Conservation (phyloP, 2,113 vertebrate species). For the Tautogolabrus adspersus region DNA sequence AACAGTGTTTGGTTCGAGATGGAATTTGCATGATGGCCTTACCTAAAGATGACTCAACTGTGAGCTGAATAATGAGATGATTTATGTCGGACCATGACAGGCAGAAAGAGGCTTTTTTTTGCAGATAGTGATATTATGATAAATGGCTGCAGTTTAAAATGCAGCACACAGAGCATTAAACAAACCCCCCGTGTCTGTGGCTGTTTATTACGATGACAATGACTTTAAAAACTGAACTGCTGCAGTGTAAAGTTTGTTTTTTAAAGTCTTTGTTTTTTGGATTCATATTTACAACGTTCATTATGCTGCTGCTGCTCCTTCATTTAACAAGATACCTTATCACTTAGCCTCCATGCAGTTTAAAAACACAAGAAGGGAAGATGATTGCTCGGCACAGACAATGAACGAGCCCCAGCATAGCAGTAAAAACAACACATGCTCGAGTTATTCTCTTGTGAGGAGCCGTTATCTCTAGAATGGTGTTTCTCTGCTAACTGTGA, state of each 20-base stretch:
- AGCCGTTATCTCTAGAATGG: neutral
- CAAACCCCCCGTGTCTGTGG: neutral
- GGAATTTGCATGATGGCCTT: conserved; percentile 21
- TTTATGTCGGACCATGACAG: neutral
- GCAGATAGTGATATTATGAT: neutral
- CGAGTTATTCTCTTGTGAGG: neutral
- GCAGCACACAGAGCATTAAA: neutral
- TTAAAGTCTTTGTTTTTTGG: too few relatives aligned
- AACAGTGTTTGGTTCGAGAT: neutral
- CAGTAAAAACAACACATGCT: neutral
- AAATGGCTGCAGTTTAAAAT: neutral
- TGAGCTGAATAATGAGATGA: neutral
- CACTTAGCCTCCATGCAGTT: too few relatives aligned
- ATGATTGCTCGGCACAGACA: neutral
- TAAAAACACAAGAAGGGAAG: neutral
- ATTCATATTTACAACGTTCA: neutral
- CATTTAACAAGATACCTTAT: too few relatives aligned
- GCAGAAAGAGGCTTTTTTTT: neutral
- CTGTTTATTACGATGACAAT: neutral
- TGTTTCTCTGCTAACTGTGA: too few relatives aligned
- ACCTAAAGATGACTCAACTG: neutral
- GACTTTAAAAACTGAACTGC: too few relatives aligned
- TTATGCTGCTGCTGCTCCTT: neutral
- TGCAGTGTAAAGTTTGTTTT: too few relatives aligned
- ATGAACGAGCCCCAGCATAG: neutral